These are phyloP conservation scores for Crypturellus undulatus DNA, from an alignment of 2,113 vertebrate species.

Conservation along the genomic window DNA sequence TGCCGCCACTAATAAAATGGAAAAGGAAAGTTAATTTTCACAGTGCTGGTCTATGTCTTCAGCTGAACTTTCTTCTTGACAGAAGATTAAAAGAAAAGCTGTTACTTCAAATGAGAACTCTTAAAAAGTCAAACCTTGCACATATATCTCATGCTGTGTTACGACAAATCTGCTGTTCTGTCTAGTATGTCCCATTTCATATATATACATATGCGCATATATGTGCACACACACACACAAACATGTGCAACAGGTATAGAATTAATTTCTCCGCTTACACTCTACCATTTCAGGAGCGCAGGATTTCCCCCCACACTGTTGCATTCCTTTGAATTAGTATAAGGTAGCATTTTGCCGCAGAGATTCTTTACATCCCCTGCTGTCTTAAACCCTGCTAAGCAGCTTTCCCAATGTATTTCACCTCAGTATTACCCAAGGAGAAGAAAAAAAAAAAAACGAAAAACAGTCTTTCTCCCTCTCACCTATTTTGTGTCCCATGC, in stretches of 20 bases:
- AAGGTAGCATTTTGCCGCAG: neutral
- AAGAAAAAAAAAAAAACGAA: slow-evolving; percentile 23
- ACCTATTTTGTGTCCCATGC: neutral
- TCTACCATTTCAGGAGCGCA: neutral
- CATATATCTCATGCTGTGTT: neutral
- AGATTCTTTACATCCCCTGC: neutral
- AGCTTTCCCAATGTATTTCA: neutral
- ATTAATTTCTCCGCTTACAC: neutral
- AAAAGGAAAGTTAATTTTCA: slow-evolving; percentile 62
- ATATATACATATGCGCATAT: neutral
- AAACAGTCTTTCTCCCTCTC: neutral
- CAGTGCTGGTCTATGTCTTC: neutral
- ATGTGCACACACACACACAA: neutral
- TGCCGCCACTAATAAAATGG: slow-evolving; percentile 90
- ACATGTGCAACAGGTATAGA: neutral
- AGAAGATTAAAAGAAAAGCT: neutral
- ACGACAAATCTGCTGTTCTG: neutral
- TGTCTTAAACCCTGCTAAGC: neutral
- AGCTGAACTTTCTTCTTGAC: neutral
- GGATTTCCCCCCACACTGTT: neutral
- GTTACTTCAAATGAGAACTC: neutral
- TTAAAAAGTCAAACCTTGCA: neutral
- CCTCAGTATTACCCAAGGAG: neutral
- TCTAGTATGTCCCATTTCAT: neutral
- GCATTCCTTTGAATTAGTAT: neutral